These are phyloP conservation scores for Unio pictorum DNA, from an alignment of 2,888 invertebrate genomes.

Conservation along the genomic window DNA sequence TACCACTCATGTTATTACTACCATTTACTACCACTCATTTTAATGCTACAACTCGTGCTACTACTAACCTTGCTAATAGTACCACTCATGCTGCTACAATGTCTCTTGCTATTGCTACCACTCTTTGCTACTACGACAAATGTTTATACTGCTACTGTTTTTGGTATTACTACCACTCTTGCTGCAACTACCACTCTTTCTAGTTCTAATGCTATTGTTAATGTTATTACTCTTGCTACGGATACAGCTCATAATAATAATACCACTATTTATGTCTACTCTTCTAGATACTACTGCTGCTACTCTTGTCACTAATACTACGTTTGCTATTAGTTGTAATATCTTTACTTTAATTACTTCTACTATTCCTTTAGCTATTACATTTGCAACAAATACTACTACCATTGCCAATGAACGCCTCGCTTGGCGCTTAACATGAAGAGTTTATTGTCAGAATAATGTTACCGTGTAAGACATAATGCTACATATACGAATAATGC, in stretches of 20 bases:
- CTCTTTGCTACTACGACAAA: constrained; percentile 6
- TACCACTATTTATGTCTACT: neutral
- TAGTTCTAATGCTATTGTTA: constrained; percentile 11
- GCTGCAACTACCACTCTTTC: constrained; percentile 10
- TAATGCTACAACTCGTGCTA: constrained; percentile 6
- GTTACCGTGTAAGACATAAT: too few species aligned
- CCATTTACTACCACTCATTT: constrained; percentile 6
- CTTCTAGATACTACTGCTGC: neutral
- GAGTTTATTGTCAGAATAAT: too few species aligned
- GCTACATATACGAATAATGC: too few species aligned
- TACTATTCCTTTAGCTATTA: constrained; percentile 4
- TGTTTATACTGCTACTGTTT: constrained; percentile 8
- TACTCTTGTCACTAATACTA: constrained; percentile 2
- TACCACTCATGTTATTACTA: constrained; percentile 5
- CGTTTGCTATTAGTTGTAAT: neutral
- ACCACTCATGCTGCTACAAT: constrained; percentile 6
- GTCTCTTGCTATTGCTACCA: too few species aligned
- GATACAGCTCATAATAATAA: constrained; percentile 3
- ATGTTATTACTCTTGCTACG: constrained; percentile 10
- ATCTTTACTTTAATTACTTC: neutral
- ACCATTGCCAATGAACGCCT: neutral
- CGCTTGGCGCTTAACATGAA: too few species aligned
- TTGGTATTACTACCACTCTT: constrained; percentile 10
- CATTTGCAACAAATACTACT: constrained; percentile 8
- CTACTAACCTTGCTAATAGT: constrained; percentile 9